A percentile compares a stretch with the other conserved stretches of the same genome.
These are phyloP conservation scores for Paramuricea clavata DNA, from an alignment of 92 coral and sea anemone species.

Conservation along the genomic window DNA sequence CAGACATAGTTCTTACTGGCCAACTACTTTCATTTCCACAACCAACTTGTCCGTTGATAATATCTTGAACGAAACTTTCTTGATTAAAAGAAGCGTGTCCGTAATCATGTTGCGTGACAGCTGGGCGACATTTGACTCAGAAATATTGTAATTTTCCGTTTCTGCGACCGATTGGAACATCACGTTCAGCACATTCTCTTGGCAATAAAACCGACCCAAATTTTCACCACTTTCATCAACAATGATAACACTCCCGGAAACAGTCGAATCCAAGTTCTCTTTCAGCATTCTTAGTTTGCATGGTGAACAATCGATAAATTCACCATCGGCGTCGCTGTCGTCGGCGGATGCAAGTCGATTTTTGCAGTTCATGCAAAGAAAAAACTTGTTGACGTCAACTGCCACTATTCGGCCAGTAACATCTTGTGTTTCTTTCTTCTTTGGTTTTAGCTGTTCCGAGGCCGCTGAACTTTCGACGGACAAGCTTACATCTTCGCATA, in stretches of 20 bases:
- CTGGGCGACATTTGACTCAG: background rate
- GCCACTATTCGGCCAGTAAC: conserved; percentile 56
- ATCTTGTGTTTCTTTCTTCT: conserved; percentile 55
- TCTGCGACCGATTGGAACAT: conserved; percentile 3
- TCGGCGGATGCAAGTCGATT: conserved; percentile 45
- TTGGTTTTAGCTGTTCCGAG: conserved; percentile 52
- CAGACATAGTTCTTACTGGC: too few relatives aligned
- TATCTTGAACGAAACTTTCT: background rate
- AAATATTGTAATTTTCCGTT: conserved; percentile 7
- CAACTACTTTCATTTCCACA: too few relatives aligned
- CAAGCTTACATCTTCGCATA: conserved; percentile 42
- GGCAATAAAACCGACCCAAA: conserved; percentile 58
- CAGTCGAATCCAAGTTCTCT: conserved; percentile 27
- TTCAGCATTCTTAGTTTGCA: conserved; percentile 54
- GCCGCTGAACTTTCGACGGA: conserved; percentile 37
- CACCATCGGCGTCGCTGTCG: conserved; percentile 20
- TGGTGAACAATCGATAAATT: conserved; percentile 51
- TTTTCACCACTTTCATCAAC: conserved; percentile 61
- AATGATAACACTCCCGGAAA: conserved; percentile 48
- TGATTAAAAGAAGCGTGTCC: conserved; percentile 1
- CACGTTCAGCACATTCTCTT: conserved; percentile 32
- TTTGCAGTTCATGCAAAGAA: conserved; percentile 63
- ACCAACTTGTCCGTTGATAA: too few relatives aligned
- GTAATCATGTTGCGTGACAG: background rate
- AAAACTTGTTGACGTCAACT: conserved; percentile 33